phyloP scores from a whole-genome alignment of 1,140 invertebrate species.

The Drosophila chauvacae region DNA sequence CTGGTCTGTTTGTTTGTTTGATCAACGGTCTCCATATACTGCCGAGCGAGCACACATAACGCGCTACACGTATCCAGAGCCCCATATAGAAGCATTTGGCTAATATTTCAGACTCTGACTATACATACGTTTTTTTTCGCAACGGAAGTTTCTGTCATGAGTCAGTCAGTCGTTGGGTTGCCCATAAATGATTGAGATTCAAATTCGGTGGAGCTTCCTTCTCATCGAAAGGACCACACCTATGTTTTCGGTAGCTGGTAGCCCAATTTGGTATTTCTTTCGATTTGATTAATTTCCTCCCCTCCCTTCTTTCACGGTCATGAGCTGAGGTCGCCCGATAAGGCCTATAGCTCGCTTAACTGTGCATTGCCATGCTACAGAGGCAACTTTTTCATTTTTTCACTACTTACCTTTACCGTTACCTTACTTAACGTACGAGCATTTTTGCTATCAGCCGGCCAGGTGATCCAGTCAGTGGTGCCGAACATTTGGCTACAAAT shows the following conservation, averaged over 20 bases:
- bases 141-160: slow-evolving; percentile 79
- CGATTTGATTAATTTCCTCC: slow-evolving; percentile 59
- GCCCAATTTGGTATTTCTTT: slow-evolving; percentile 24
- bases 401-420: slow-evolving; percentile 27
- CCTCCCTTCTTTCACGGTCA: slow-evolving; percentile 54
- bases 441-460: slow-evolving; percentile 28
- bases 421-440: slow-evolving; percentile 19
- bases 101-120: slow-evolving; percentile 48
- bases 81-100: slow-evolving; percentile 44
- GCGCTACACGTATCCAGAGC: slow-evolving; percentile 2
- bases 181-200: slow-evolving; percentile 50
- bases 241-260: slow-evolving; percentile 6
- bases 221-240: slow-evolving; percentile 37
- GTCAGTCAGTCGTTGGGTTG: slow-evolving; percentile 32
- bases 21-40: slow-evolving; percentile 65
- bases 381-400: slow-evolving; percentile 29
- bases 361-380: slow-evolving; percentile 47
- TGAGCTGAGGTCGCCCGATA: slow-evolving; percentile 64
- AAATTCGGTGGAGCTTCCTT: slow-evolving; percentile 22
- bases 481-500: slow-evolving; percentile 19
- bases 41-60: slow-evolving; percentile 18
- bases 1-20: slow-evolving; percentile 47
- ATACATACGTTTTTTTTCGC: slow-evolving; percentile 47
- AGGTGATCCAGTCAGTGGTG: slow-evolving; percentile 21
- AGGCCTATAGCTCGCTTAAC: slow-evolving; percentile 38